Evolutionary conservation across 2,888 invertebrate genomes (phyloP).

Genomic region (Epistrophe grossulariae): DNA sequence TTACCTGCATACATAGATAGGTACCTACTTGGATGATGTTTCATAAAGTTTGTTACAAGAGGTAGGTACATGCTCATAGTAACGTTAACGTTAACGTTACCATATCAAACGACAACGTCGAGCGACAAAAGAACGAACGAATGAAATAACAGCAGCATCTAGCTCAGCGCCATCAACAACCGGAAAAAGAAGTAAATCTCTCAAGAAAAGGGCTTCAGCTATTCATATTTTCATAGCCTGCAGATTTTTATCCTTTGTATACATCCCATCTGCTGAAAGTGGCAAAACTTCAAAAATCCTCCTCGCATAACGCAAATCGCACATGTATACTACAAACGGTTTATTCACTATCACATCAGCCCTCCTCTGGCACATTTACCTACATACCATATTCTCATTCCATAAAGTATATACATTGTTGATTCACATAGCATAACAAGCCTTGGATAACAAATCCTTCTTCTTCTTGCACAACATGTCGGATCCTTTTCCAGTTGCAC

Average conservation of each 20-base stretch:
- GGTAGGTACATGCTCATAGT: not conserved
- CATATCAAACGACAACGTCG: not conserved
- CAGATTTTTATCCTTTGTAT: constrained; percentile 37
- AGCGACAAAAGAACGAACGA: constrained; percentile 17
- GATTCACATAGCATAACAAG: constrained; percentile 36
- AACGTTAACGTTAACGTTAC: not conserved
- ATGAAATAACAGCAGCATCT: constrained; percentile 14
- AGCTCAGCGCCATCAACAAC: constrained; percentile 55
- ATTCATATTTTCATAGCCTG: constrained; percentile 66
- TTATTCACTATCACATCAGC: not conserved
- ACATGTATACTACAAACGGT: constrained; percentile 37
- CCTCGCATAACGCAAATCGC: constrained; percentile 44
- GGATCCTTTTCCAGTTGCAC: constrained; percentile 58
- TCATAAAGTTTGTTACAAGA: not conserved
- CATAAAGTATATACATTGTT: not conserved
- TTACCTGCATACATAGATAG: not conserved
- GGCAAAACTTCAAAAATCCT: constrained; percentile 66
- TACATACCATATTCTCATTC: no score
- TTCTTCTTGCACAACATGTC: constrained; percentile 53
- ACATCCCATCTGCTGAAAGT: constrained; percentile 62
- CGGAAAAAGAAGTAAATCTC: constrained; percentile 71
- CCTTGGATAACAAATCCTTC: constrained; percentile 66
- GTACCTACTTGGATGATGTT: not conserved
- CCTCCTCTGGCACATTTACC: not conserved
- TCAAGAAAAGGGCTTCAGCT: constrained; percentile 49